A percentile compares a stretch with the other conserved stretches of the same genome.
Conservation (phyloP, 2,797 vertebrate species). For the Typhlichthys subterraneus region DNA sequence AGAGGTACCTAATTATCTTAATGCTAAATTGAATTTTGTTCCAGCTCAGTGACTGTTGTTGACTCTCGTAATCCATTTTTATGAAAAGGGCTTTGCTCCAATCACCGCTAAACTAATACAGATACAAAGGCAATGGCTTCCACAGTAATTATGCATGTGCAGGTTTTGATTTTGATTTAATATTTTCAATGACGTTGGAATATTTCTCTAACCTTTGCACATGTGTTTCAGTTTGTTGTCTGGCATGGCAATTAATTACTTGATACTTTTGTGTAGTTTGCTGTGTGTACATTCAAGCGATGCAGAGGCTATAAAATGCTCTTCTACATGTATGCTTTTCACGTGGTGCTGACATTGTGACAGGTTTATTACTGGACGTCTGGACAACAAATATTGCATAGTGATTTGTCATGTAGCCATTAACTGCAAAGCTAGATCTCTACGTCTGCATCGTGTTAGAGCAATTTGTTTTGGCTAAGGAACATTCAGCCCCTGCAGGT, state of each 20-base stretch:
- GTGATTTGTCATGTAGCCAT: constrained; percentile 12
- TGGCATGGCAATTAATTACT: constrained; percentile 2
- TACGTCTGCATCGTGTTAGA: not conserved
- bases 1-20: constrained; percentile 69
- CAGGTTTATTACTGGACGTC: not conserved
- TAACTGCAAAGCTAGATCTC: constrained; percentile 3
- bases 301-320: not conserved
- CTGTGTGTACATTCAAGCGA: not conserved
- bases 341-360: not conserved
- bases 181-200: constrained; percentile 27
- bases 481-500: too few species aligned
- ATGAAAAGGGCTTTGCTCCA: constrained; percentile 59
- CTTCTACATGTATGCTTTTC: not conserved
- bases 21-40: constrained; percentile 75
- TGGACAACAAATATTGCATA: not conserved
- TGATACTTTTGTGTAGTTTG: constrained; percentile 2
- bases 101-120: constrained; percentile 64
- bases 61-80: constrained; percentile 63
- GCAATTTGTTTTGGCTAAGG: too few species aligned
- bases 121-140: constrained; percentile 57
- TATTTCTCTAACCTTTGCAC: constrained; percentile 25
- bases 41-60: constrained; percentile 69
- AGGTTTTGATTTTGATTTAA: constrained; percentile 43
- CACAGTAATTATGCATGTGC: constrained; percentile 56
- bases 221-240: constrained; percentile 5